Evolutionary conservation across 2,888 invertebrate genomes (phyloP).

Genomic region (Halictus ligatus): DNA sequence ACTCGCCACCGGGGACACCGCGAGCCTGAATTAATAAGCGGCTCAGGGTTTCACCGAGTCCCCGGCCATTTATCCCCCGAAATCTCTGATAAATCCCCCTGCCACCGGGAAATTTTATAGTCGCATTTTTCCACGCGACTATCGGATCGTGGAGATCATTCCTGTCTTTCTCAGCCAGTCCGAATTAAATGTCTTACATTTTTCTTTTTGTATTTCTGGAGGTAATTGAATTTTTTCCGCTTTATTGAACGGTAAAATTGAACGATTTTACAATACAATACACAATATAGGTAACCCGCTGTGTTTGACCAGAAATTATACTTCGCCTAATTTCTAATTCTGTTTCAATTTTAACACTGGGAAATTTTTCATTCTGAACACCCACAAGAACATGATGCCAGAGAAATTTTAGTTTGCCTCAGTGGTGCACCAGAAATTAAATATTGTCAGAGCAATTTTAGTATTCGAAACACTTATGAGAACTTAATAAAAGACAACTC

Average conservation of each 20-base stretch:
- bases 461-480: no score
- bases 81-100: not conserved
- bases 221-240: not conserved
- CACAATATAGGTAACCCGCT: no score
- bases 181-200: not conserved
- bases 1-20: not conserved
- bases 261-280: not conserved
- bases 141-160: not conserved
- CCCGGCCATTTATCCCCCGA: not conserved
- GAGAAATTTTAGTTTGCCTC: not conserved
- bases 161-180: not conserved
- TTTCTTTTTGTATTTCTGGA: not conserved
- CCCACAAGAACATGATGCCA: not conserved
- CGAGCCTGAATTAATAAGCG: constrained; percentile 28
- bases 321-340: no score
- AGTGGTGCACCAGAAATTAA: no score
- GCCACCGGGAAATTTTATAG: not conserved
- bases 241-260: not conserved
- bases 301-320: no score
- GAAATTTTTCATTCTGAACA: not conserved
- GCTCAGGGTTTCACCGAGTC: not conserved
- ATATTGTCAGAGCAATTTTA: no score
- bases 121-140: not conserved
- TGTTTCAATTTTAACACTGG: no score
- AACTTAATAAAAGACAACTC: no score